Evolutionary conservation across 2,888 invertebrate species (phyloP), one percentile per base, ranked within the genome.

Genomic region (Polia nebulosa): DNA sequence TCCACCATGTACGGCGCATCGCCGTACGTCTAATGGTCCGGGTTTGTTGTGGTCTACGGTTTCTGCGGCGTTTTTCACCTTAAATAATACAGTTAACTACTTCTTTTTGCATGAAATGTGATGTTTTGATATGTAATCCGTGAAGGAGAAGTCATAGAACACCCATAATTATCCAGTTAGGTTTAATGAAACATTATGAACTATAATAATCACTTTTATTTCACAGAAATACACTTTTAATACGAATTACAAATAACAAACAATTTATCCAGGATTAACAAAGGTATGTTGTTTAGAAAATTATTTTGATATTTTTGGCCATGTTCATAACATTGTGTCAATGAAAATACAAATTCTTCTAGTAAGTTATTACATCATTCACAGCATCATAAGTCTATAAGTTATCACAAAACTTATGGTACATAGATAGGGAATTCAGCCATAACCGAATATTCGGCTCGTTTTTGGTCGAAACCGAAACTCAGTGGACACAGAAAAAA

Each of bases 141-240:
- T n/a, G n/a, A n/a, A n/a, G n/a, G n/a, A n/a, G n/a, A n/a, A n/a
- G n/a, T n/a, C n/a, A n/a, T n/a, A n/a, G n/a, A n/a, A n/a, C n/a
- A n/a, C n/a, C 27, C 1, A 27, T 5, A n/a, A 17, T 27, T 51
- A 13, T 1, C 6, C 13, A 45, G 22, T 1, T 11, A 13, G 8
- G 15, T 17, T 1, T 29, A 29, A 20, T 32, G 17, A 71, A 61
- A 47, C 13, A 22, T 34, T 49, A 41, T 13, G 1, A 76, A 76
- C 11, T 22, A 32, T 45, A 74, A 67, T 67, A 56, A 76, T 76
- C 56, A 76, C 62, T 63, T n/a, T 76, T 76, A 76, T 70, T 76
- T 76, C 52, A 60, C 59, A 52, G 56, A 52, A 80, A 62, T 52
- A 47, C 66, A 79, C 34, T 11, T 73, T 44, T 22, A 55, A 58